Evolutionary conservation across 2,113 vertebrate species (phyloP), one percentile per base, ranked within the genome.

Genomic region (Petrocephalus microphthalmus): DNA sequence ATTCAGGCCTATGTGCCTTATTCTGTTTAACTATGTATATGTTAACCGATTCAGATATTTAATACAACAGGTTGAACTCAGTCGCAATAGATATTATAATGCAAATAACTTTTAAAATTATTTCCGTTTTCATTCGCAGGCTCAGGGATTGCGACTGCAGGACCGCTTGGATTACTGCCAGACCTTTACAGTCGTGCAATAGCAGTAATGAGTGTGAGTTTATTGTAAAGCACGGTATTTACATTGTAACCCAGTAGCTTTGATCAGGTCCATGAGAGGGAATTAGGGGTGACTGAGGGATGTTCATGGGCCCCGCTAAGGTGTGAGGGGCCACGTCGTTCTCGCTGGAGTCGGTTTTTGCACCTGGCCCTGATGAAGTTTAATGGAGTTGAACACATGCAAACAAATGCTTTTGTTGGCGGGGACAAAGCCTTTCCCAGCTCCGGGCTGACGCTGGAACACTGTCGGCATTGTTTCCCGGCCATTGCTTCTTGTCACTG

Each of bases 351-450:
- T 92, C 92, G 94, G 91, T 91, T 94, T 96, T 96, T 96, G 97
- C 97, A 97, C 97, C 96, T 97, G 97, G 96, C 92, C 90, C 95
- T 94, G 95, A 93, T 94, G 95, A 93, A 94, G 94, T 92, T 95
- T 96, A 96, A 96, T 96, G 92, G 94, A 95, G 93, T 95, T 97
- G 96, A 97, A 96, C 95, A 96, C 96, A 95, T 94, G 95, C 95
- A 97, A 97, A 97, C 96, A 96, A 95, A 91, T 90, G 95, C 96
- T 96, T 98, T 98, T 98, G 96, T 98, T 96, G 93, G 78, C 22
- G n/a, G 81, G 93, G 93, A 98, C 96, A 97, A 97, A 97, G 93
- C 94, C 93, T 94, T 95, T 93, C 91, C 92, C 92, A 90, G 92
- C 92, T 94, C 93, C 89, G 93, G 94, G 94, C 94, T 94, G 87